Conservation (phyloP, 2,113 vertebrate genomes). For the Aegotheles bennettii region DNA sequence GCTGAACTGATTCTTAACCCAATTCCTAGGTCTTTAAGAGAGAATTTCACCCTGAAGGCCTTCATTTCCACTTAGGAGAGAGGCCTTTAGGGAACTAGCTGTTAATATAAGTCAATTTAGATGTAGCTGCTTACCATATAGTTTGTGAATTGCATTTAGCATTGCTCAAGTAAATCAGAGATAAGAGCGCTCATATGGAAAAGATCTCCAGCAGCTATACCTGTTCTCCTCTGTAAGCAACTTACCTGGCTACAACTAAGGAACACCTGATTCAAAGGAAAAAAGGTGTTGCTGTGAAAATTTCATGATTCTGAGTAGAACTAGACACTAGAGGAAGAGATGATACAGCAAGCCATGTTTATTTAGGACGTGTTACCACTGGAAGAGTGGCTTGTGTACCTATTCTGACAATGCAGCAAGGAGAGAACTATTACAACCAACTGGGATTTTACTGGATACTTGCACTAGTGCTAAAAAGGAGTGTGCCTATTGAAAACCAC, state of each 20-base stretch:
- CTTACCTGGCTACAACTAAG: background rate
- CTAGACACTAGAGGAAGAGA: background rate
- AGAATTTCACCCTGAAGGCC: background rate
- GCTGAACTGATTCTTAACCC: background rate
- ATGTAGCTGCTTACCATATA: background rate
- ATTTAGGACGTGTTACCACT: background rate
- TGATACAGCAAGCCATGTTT: background rate
- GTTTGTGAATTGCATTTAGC: background rate
- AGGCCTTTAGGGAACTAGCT: background rate
- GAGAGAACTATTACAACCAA: background rate
- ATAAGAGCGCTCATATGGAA: background rate
- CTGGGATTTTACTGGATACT: background rate
- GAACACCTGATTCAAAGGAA: background rate
- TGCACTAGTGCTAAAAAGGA: background rate
- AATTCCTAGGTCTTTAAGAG: background rate
- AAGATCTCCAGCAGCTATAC: background rate
- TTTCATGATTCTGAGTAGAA: background rate
- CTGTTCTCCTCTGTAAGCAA: background rate
- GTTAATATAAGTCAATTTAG: background rate
- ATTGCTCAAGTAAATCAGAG: background rate
- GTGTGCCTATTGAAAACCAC: background rate
- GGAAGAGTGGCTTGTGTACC: background rate
- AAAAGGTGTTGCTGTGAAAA: background rate
- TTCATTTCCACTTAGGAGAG: background rate
- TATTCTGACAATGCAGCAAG: background rate